Evolutionary conservation across 2,888 invertebrate genomes (phyloP), one percentile per base, ranked within the genome.

Genomic region (Terebella lapidaria): DNA sequence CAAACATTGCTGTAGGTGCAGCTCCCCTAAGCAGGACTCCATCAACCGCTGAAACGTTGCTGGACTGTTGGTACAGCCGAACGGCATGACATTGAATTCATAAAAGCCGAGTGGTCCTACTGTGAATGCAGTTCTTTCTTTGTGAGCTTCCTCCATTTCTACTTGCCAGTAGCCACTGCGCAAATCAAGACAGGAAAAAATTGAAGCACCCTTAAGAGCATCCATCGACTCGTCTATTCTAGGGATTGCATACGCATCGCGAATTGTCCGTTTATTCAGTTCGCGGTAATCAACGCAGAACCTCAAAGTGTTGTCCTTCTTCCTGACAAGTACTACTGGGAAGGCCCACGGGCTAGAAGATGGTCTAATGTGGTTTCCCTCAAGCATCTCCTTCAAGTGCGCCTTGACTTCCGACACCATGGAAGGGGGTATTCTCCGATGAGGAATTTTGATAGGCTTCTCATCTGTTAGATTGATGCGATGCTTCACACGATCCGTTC

Each of bases 51-150:
- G 52, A 22, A 53, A 58, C 10, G 53, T 35, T 2, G 35, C 25
- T 22, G 58, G 58, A 3, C 29, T 26, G 25, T 52, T 53, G 26
- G 27, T 27, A 3, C 30, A 30, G 30, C 58, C 58, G 22, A 54
- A 52, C 5, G 58, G 54, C 58, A 54, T 53, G 2, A 35, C 2
- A 18, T 15, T 54, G 18, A 10, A 58, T 25, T 52, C 45, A 35
- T 30, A 58, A 18, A 52, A 29, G 2, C 52, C 42, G 2, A 28
- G n/a, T 2, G 27, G 51, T 3, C n/a, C 42, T 10, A 29, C 53
- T 20, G 54, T 26, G 27, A 58, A 58, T 29, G 53, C 58, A 20
- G 58, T 58, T 18, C 47, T 53, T 18, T 53, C 15, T 15, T n/a
- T 54, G n/a, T 51, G 20, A 4, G 53, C 53, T 30, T 53, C 54